phyloP scores from a whole-genome alignment of 2,888 invertebrate genomes.

The Sphinx pinastri region DNA sequence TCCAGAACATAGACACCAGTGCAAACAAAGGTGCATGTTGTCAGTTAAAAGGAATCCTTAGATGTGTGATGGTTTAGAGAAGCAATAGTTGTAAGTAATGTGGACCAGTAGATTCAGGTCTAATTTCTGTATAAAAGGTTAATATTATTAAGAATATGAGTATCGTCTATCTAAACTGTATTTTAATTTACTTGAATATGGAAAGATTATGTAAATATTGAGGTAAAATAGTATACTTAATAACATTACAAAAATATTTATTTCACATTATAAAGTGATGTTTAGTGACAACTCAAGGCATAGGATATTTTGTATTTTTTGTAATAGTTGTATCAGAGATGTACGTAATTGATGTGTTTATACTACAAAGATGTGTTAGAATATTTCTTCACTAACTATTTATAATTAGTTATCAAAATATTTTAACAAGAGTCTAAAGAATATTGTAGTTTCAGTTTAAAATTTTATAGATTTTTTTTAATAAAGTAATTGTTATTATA shows the following conservation, averaged over 20 bases:
- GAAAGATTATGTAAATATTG: constrained; percentile 36
- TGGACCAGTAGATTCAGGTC: constrained; percentile 72
- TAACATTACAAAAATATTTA: constrained; percentile 27
- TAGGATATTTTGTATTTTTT: constrained; percentile 59
- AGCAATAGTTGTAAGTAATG: constrained; percentile 57
- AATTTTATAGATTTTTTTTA: background rate
- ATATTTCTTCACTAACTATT: constrained; percentile 24
- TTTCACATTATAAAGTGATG: constrained; percentile 10
- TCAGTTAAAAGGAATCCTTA: constrained; percentile 54
- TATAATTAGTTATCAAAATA: constrained; percentile 1
- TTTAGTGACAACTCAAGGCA: constrained; percentile 39
- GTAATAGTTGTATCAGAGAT: constrained; percentile 48
- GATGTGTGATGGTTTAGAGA: constrained; percentile 48
- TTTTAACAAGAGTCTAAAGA: background rate
- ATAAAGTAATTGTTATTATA: background rate
- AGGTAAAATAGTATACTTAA: constrained; percentile 29
- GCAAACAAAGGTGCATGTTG: constrained; percentile 54
- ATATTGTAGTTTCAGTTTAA: constrained; percentile 15
- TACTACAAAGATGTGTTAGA: constrained; percentile 24
- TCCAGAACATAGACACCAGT: constrained; percentile 57
- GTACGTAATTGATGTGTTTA: constrained; percentile 18
- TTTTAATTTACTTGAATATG: constrained; percentile 1
- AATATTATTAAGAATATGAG: background rate
- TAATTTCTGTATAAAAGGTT: constrained; percentile 45
- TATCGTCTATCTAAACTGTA: background rate